A percentile compares a stretch with the other conserved stretches of the same genome.
Conservation (phyloP, 2,113 vertebrate species). For the Silurus glanis region DNA sequence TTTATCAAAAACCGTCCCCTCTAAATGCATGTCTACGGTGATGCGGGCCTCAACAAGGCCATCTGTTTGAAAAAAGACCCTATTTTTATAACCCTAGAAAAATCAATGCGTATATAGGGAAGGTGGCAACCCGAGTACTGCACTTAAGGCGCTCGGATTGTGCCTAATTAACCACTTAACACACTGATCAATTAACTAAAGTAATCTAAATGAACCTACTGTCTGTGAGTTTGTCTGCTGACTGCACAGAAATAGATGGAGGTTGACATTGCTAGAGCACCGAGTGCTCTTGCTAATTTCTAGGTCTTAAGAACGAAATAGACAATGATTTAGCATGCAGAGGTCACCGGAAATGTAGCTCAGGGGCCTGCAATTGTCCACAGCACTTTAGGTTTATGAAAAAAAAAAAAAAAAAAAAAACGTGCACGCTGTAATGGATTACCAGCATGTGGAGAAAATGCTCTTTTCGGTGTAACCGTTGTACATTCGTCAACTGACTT, state of each 20-base stretch:
- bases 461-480: not conserved
- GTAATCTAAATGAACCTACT: constrained; percentile 81
- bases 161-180: constrained; percentile 82
- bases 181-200: constrained; percentile 82
- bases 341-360: constrained; percentile 2
- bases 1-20: constrained; percentile 69
- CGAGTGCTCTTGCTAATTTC: constrained; percentile 46
- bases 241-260: constrained; percentile 73
- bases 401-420: no score
- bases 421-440: not conserved
- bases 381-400: constrained; percentile 3
- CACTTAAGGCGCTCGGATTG: constrained; percentile 79
- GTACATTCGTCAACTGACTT: not conserved
- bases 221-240: constrained; percentile 80
- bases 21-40: constrained; percentile 73
- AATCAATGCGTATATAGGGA: constrained; percentile 77
- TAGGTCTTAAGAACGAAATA: constrained; percentile 32
- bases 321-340: constrained; percentile 39
- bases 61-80: constrained; percentile 80
- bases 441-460: not conserved
- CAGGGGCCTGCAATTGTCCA: not conserved
- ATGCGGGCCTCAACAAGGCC: constrained; percentile 70
- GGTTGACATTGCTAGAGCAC: constrained; percentile 64
- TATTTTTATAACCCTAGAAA: constrained; percentile 73
- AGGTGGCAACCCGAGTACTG: constrained; percentile 73